A percentile compares a stretch with the other conserved stretches of the same genome.
Evolutionary conservation across 2,888 invertebrate species (phyloP).

Genomic region (Nemotelus nigrinus): DNA sequence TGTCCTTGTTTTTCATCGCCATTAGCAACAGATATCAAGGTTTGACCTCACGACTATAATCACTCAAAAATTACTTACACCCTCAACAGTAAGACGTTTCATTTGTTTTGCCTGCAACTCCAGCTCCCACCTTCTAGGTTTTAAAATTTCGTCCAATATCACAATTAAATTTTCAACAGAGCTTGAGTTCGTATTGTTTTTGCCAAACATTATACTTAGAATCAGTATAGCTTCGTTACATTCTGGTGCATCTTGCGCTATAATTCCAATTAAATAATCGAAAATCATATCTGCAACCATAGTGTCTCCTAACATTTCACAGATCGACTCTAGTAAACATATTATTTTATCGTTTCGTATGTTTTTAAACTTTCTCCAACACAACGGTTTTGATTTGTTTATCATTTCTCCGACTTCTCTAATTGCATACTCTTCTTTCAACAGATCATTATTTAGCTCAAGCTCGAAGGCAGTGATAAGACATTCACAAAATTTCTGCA

Average conservation of each 20-base stretch:
- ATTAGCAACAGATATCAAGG: conserved; percentile 66
- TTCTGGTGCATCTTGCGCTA: conserved; percentile 66
- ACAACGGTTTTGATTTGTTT: conserved; percentile 62
- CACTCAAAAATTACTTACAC: not conserved
- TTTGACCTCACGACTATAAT: conserved; percentile 53
- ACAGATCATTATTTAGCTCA: conserved; percentile 65
- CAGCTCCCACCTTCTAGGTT: conserved; percentile 61
- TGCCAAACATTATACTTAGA: conserved; percentile 50
- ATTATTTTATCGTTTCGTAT: conserved; percentile 66
- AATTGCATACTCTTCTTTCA: conserved; percentile 67
- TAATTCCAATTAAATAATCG: conserved; percentile 72
- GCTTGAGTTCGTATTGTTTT: conserved; percentile 50
- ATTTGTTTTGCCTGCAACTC: conserved; percentile 58
- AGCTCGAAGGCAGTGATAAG: conserved; percentile 69
- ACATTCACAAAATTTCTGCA: conserved; percentile 69
- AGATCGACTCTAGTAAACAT: conserved; percentile 68
- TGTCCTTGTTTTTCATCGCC: conserved; percentile 70
- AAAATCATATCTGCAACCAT: conserved; percentile 69
- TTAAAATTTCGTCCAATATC: conserved; percentile 56
- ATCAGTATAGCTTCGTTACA: conserved; percentile 70
- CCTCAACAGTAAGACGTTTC: conserved; percentile 55
- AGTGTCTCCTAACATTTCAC: conserved; percentile 68
- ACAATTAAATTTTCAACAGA: conserved; percentile 54
- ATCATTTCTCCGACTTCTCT: conserved; percentile 60
- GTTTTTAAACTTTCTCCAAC: conserved; percentile 75